Evolutionary conservation across 2,113 vertebrate genomes (phyloP).

Genomic region (Leucosticte australis): DNA sequence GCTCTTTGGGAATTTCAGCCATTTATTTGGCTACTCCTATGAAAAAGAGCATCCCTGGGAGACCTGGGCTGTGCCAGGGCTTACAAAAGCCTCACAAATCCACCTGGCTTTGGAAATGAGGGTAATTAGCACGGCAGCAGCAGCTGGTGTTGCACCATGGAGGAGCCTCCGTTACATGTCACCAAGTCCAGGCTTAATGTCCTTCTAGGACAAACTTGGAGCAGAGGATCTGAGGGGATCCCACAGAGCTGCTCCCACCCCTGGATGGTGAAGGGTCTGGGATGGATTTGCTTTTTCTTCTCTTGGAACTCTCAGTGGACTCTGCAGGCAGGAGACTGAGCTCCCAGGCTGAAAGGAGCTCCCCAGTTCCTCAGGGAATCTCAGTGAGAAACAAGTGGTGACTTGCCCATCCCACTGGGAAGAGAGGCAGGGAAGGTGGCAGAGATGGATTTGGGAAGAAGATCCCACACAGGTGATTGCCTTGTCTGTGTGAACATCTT

Average conservation of each 20-base stretch:
- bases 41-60: not conserved
- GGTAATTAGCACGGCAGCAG: not conserved
- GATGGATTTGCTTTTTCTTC: not conserved
- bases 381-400: not conserved
- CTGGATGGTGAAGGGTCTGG: not conserved
- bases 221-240: not conserved
- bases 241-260: not conserved
- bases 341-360: not conserved
- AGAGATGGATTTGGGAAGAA: not conserved
- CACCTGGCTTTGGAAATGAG: not conserved
- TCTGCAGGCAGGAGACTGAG: accelerated
- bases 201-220: not conserved
- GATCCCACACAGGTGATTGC: not conserved
- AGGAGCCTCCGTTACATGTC: not conserved
- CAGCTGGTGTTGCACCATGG: not conserved
- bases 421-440: not conserved
- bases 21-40: not conserved
- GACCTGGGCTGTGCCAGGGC: not conserved
- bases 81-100: not conserved
- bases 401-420: not conserved
- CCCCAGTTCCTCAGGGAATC: not conserved
- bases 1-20: not conserved
- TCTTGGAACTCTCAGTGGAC: not conserved
- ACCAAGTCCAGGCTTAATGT: not conserved
- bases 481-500: not conserved